These are phyloP conservation scores for Acestrorhynchus altus DNA, from an alignment of 2,797 vertebrate genomes.

Conservation along the genomic window DNA sequence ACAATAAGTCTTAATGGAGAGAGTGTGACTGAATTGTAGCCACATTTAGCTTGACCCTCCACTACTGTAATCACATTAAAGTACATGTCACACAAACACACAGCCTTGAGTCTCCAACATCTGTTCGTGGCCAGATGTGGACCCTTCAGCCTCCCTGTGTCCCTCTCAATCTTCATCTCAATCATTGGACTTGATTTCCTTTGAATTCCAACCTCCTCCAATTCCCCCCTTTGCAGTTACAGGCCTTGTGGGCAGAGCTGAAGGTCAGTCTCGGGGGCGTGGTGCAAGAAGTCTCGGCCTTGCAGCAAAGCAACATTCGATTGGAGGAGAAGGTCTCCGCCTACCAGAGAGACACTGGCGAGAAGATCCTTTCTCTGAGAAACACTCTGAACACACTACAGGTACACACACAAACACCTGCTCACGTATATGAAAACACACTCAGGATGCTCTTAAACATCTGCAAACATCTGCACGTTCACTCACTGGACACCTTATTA, in stretches of 20 bases:
- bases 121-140: background rate
- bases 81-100: constrained; percentile 2
- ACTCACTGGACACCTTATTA: no score
- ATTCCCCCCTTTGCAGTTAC: constrained; percentile 78
- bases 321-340: constrained; percentile 90
- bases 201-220: background rate
- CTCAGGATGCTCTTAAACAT: no score
- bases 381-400: constrained; percentile 94
- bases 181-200: background rate
- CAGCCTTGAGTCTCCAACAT: background rate
- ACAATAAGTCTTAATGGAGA: constrained; percentile 39
- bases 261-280: constrained; percentile 88
- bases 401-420: constrained; percentile 71
- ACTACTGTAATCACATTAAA: constrained; percentile 32
- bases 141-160: background rate
- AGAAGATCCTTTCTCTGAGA: constrained; percentile 92
- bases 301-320: constrained; percentile 86
- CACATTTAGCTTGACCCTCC: constrained; percentile 41
- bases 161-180: background rate
- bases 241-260: constrained; percentile 91
- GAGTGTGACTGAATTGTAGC: constrained; percentile 39
- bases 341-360: constrained; percentile 87
- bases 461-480: no score
- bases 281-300: constrained; percentile 85
- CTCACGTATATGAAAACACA: background rate